Base-by-base conservation (phyloP, 2,113 vertebrate species). In the Peucedramus taeniatus region DNA sequence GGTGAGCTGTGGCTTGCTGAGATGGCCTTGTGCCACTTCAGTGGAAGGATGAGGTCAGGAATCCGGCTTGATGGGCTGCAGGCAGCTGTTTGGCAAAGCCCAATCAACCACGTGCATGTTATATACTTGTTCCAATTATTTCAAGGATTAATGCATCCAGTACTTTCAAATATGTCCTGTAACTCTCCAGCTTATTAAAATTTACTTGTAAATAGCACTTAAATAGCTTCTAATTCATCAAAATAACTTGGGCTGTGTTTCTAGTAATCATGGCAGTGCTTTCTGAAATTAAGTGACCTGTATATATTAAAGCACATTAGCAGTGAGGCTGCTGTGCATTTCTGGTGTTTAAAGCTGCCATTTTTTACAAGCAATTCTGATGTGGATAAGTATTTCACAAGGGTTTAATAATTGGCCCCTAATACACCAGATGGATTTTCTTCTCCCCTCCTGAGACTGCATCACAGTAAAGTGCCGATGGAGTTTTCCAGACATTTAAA, bases 361-460 rank as follows among this genome's bases (percentile, higher is more conserved):
- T 86, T 85, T 93, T 90, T 97, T 90, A 94, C 33, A 63, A 50
- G 90, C 83, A 80, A 1, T 66, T 88, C 49, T 87, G 92, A 70
- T 94, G 82, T 33, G 89, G 90, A 89, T 75, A 81, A 97, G 94
- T 77, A 84, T 27, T 59, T n/a, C 18, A 78, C 3, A 2, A 51
- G 60, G 50, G 68, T 81, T 94, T 77, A 64, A 56, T 95, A 81
- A 85, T 70, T 93, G 89, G 30, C 13, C 72, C 53, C 28, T 94
- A 61, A 85, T 85, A 20, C 0, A 11, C 61, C 74, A 72, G 89
- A 70, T 93, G 96, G 93, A 79, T 95, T 93, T 93, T 93, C 78
- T 83, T 35, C 66, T 91, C 35, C 71, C 35, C 31, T 83, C 1
- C 0, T 66, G 50, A 85, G 59, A 72, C 63, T 42, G 51, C 44